Evolutionary conservation across 2,113 vertebrate genomes (phyloP).

Genomic region (Tupaia tana): DNA sequence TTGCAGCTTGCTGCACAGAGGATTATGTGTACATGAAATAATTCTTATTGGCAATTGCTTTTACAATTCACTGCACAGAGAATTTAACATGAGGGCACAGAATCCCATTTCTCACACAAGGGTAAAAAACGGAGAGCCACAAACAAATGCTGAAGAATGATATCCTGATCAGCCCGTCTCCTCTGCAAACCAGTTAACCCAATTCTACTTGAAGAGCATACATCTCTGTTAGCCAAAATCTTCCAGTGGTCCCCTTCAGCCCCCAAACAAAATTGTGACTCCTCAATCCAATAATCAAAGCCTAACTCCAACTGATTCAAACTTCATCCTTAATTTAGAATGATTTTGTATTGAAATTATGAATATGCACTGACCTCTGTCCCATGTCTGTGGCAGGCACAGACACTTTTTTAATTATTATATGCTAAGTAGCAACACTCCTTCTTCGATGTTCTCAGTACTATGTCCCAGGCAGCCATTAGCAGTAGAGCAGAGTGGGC

Average conservation of each 20-base stretch:
- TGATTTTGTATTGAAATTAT: neutral
- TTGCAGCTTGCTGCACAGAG: constrained; percentile 70
- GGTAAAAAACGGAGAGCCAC: constrained; percentile 58
- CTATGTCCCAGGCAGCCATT: neutral
- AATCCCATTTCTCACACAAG: constrained; percentile 43
- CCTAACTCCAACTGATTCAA: neutral
- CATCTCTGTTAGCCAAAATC: fast-evolving
- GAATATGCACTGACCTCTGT: neutral
- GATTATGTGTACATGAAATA: constrained; percentile 73
- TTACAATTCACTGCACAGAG: constrained; percentile 72
- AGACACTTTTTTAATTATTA: neutral
- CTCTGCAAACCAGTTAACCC: neutral
- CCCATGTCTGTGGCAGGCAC: too few relatives aligned
- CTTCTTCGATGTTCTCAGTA: neutral
- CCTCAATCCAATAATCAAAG: neutral
- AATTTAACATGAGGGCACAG: constrained; percentile 39
- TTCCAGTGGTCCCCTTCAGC: neutral
- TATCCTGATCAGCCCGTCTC: neutral
- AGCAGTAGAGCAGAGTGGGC: too few relatives aligned
- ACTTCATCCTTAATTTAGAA: neutral
- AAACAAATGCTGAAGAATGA: neutral
- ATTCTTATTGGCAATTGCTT: constrained; percentile 79
- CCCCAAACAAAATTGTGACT: neutral
- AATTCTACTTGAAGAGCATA: too few relatives aligned
- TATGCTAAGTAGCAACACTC: too few relatives aligned